Evolutionary conservation across 2,888 invertebrate genomes (phyloP), one percentile per base, ranked within the genome.

Genomic region (Cryptus armator): DNA sequence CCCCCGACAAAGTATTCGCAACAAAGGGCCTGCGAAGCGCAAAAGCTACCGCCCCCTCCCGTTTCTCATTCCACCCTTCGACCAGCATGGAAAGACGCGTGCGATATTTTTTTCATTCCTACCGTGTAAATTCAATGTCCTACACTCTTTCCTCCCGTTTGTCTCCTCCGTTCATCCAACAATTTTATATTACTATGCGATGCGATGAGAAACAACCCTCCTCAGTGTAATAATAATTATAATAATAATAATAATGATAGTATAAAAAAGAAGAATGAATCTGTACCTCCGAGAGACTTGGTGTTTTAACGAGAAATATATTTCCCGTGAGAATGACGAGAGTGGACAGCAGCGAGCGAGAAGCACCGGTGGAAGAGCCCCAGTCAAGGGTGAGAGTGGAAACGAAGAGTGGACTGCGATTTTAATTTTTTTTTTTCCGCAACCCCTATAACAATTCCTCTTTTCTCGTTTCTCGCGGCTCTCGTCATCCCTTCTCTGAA

Each of bases 1-100:
- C 90, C 89, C 85, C 76, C 91, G 88, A 89, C 91, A 89, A 92
- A 91, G 91, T 92, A 92, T 92, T 92, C 87, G 84, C 86, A 89
- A 91, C 91, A 91, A 92, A 91, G 91, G 91, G 88, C 87, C 87
- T 83, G 87, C 75, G 82, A 81, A 81, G 70, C 79, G 66, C 59
- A 85, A 71, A 67, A 72, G 87, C 83, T 83, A 82, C 81, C 82
- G 86, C 89, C 87, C 87, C 82, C 71, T 81, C 86, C 29, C 68
- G 72, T 74, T 37, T 72, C 81, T 86, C 86, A 83, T 84, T 86
- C 87, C 83, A 32, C 53, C 72, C 80, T 56, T 76, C 72, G 79
- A 16, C 53, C 51, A 43, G 19, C 24, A 44, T 29, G 59, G 59
- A 83, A 89, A 89, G 89, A 89, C 85, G 83, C 77, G 79, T 62